Conservation (phyloP, 2,113 vertebrate genomes). For the Rousettus leschenaultii region DNA sequence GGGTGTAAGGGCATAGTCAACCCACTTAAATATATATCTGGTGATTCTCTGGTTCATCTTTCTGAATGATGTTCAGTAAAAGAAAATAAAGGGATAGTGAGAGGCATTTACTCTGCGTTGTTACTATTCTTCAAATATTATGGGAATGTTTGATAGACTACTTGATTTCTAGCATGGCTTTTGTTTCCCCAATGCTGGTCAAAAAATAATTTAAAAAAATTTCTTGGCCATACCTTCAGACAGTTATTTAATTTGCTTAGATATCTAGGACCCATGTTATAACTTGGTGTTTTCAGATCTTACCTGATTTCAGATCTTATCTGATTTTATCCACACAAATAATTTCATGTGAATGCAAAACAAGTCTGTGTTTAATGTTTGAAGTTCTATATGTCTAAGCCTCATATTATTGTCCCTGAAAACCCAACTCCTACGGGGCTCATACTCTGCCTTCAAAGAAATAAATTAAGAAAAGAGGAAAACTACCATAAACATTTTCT, state of each 20-base stretch:
- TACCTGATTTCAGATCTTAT: background rate
- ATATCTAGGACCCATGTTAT: background rate
- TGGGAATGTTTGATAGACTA: background rate
- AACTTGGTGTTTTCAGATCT: background rate
- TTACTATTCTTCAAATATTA: background rate
- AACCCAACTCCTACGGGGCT: background rate
- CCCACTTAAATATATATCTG: background rate
- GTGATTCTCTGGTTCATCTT: background rate
- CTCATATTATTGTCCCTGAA: background rate
- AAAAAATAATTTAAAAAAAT: background rate
- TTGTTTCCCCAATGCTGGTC: background rate
- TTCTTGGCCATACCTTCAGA: background rate
- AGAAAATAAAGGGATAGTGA: background rate
- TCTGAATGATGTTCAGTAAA: background rate
- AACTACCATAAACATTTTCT: background rate
- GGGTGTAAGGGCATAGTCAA: background rate
- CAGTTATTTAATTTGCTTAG: background rate
- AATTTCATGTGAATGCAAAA: background rate
- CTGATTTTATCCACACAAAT: background rate
- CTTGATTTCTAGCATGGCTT: background rate
- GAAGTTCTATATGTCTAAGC: background rate
- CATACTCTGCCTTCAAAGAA: background rate
- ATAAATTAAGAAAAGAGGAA: background rate
- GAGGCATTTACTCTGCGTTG: background rate
- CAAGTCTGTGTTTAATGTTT: background rate